Evolutionary conservation across 2,113 vertebrate genomes (phyloP).

Genomic region (Illadopsis cleaveri): DNA sequence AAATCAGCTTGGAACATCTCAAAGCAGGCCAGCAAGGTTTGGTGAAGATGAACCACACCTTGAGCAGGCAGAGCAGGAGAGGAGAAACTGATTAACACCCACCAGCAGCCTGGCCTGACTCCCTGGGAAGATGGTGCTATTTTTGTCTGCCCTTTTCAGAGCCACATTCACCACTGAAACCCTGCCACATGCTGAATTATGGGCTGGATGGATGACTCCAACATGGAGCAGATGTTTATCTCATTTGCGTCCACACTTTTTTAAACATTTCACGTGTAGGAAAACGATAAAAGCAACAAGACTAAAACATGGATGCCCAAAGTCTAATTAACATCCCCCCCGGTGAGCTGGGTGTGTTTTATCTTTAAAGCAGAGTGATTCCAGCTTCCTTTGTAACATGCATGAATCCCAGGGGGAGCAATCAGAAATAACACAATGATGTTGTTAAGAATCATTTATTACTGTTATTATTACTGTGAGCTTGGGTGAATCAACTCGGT

Average conservation of each 20-base stretch:
- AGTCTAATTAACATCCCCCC: conserved; percentile 14
- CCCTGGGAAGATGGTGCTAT: neutral
- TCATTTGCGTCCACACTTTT: neutral
- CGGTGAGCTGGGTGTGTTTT: neutral
- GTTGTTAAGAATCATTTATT: neutral
- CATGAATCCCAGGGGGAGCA: neutral
- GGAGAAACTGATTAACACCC: neutral
- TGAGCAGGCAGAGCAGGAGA: neutral
- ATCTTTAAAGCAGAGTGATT: conserved; percentile 15
- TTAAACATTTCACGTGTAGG: conserved; percentile 7
- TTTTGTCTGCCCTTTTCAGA: conserved; percentile 2
- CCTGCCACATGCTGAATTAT: neutral
- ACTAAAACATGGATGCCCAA: conserved; percentile 23
- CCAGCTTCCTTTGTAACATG: neutral
- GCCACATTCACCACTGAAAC: neutral
- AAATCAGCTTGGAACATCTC: neutral
- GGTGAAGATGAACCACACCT: neutral
- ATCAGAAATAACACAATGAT: neutral
- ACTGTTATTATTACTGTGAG: neutral
- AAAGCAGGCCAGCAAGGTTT: neutral
- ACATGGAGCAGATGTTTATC: conserved; percentile 33
- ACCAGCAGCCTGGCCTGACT: neutral
- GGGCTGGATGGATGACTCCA: neutral
- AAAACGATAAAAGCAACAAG: conserved; percentile 9
- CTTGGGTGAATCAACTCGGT: neutral